Conservation (phyloP, 2,797 vertebrate species). For the Coracias cyanogaster region DNA sequence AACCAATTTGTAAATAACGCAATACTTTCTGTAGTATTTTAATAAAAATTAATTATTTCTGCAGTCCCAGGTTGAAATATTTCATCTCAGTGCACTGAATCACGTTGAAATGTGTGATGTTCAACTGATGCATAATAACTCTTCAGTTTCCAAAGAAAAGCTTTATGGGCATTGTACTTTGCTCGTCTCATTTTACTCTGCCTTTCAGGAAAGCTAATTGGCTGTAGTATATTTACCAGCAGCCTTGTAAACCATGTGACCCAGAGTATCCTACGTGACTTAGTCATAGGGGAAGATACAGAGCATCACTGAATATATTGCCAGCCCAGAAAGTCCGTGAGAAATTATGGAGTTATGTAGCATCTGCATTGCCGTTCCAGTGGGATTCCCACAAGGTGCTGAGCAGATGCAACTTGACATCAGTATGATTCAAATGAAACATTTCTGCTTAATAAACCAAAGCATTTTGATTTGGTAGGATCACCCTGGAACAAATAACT, state of each 20-base stretch:
- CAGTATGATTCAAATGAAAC: conserved; percentile 40
- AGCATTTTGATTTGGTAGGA: conserved; percentile 27
- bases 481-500: conserved; percentile 6
- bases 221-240: neutral
- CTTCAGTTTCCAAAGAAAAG: neutral
- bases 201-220: neutral
- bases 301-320: neutral
- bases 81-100: neutral
- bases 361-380: conserved; percentile 33
- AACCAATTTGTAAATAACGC: neutral
- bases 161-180: neutral
- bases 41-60: conserved; percentile 53
- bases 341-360: neutral
- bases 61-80: neutral
- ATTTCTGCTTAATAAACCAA: conserved; percentile 41
- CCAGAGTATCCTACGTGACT: neutral
- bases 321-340: neutral
- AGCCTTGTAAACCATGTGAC: neutral
- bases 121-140: neutral
- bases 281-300: neutral
- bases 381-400: neutral
- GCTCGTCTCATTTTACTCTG: neutral
- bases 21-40: neutral
- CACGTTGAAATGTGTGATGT: neutral
- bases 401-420: conserved; percentile 57